Evolutionary conservation across 2,113 vertebrate genomes (phyloP), one percentile per base, ranked within the genome.

Genomic region (Melanostigma gelatinosum): DNA sequence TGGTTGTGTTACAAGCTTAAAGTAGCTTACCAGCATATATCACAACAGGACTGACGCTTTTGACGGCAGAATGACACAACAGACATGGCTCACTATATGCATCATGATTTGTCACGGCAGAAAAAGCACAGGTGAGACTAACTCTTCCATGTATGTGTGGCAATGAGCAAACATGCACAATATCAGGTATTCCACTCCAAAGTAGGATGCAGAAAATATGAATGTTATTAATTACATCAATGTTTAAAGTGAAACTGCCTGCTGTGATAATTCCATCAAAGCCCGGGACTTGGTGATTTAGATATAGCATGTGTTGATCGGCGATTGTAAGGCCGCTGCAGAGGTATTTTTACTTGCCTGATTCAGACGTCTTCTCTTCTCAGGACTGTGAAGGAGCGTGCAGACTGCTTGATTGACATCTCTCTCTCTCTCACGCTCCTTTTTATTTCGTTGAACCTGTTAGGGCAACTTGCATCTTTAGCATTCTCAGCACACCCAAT

Each of bases 381-480:
- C 15, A 20, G 20, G 10, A 27, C 54, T 52, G 55, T 60, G 50
- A 70, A 13, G 66, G 42, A 40, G 55, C 27, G 24, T 6, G 16
- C 50, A 63, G 34, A 63, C 57, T 65, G 29, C 50, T 67, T 73
- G 54, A 77, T 44, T 77, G 71, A 68, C 42, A 64, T 27, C 22
- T 60, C 22, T 10, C 22, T 10, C 22, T 10, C 64, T n/a, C 60
- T 27, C 62, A 38, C 62, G 16, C 52, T 40, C 57, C 22, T 71
- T 16, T 71, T 62, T 60, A 15, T 73, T 54, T 34, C 12, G 4
- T 24, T 61, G 36, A 34, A 60, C 42, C 42, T 72, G 34, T 60
- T 9, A 64, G 50, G 61, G 24, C 18, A 60, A 65, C 22, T 6
- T 54, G 15, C 42, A 55, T 32, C 66, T 18, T 55, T 18, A 58